phyloP scores from a whole-genome alignment of 2,797 vertebrate genomes.

The Pelobates cultripes region DNA sequence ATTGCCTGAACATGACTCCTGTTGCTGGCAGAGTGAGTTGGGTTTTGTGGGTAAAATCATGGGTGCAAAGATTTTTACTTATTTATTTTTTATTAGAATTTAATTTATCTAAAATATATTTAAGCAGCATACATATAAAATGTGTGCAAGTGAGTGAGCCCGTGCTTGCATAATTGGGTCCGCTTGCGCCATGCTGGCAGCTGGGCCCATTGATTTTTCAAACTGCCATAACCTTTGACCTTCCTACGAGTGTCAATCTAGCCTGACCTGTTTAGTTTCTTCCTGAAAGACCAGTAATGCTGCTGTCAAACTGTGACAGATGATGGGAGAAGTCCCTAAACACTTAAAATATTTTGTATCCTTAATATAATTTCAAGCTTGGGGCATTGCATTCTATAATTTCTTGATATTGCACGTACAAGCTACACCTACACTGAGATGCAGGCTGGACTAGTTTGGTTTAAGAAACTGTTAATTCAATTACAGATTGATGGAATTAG shows the following conservation, averaged over 20 bases:
- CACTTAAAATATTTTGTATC: not conserved
- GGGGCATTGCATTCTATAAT: too few species aligned
- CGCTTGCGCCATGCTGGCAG: slow-evolving; percentile 63
- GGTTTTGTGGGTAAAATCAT: too few species aligned
- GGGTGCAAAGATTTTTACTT: too few species aligned
- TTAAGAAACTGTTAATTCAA: too few species aligned
- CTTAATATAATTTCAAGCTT: not conserved
- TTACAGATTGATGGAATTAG: too few species aligned
- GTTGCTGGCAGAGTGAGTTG: too few species aligned
- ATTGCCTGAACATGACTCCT: too few species aligned
- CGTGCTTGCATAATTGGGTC: slow-evolving; percentile 70
- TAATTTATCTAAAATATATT: slow-evolving; percentile 11
- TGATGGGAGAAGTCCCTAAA: slow-evolving; percentile 26
- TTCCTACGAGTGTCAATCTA: slow-evolving; percentile 67
- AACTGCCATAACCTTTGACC: slow-evolving; percentile 66
- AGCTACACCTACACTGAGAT: too few species aligned
- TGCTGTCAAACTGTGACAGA: slow-evolving; percentile 43
- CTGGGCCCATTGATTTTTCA: slow-evolving; percentile 73
- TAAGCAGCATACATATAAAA: slow-evolving; percentile 22
- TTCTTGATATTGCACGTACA: too few species aligned
- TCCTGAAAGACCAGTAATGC: slow-evolving; percentile 52
- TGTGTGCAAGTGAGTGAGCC: slow-evolving; percentile 49
- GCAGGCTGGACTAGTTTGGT: too few species aligned
- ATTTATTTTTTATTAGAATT: too few species aligned
- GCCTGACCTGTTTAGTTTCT: slow-evolving; percentile 66